phyloP scores from a whole-genome alignment of 2,113 vertebrate genomes.

The Nothocercus julius region DNA sequence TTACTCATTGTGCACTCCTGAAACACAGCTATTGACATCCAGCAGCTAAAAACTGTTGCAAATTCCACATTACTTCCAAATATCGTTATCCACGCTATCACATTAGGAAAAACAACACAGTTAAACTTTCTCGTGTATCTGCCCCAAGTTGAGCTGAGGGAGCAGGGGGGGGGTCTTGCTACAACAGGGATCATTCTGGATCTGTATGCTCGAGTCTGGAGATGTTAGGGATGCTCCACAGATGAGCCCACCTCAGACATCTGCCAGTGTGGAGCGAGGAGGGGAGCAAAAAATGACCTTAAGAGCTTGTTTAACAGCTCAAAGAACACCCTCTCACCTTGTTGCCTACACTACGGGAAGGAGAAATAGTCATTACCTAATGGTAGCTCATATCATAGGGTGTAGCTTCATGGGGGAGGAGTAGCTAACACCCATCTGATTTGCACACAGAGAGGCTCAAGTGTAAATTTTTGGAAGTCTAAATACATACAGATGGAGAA shows the following conservation, averaged over 20 bases:
- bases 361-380: slow-evolving; percentile 1
- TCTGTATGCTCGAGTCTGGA: not conserved
- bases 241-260: not conserved
- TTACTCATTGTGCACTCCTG: not conserved
- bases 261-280: not conserved
- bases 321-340: not conserved
- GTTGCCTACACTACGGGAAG: not conserved
- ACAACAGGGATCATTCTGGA: not conserved
- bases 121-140: not conserved
- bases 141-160: not conserved
- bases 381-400: not conserved
- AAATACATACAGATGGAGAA: not conserved
- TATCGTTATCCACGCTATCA: not conserved
- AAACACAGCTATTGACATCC: not conserved
- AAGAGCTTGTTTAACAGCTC: not conserved
- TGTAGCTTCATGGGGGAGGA: slow-evolving; percentile 2
- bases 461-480: not conserved
- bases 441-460: not conserved
- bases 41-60: not conserved
- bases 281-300: not conserved
- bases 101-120: fast-evolving
- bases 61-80: not conserved
- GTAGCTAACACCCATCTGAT: slow-evolving; percentile 19
- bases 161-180: not conserved
- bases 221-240: not conserved